These are phyloP conservation scores for Tragelaphus imberbis DNA, from an alignment of 2,113 vertebrate genomes.

Conservation along the genomic window DNA sequence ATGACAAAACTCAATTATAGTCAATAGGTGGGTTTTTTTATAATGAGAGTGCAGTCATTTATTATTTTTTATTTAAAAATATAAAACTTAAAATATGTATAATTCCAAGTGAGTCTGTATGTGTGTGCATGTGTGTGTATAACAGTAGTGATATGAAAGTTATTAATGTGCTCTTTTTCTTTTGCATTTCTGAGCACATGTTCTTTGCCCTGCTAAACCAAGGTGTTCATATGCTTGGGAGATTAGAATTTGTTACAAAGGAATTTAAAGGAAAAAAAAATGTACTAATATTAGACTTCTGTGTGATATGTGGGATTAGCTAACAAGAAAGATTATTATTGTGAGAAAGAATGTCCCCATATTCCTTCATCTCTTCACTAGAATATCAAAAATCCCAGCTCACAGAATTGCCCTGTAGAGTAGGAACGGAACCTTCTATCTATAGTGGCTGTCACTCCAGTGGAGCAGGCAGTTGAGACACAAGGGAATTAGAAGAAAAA, in stretches of 20 bases:
- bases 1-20: not conserved
- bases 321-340: not conserved
- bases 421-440: not conserved
- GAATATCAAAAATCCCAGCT: not conserved
- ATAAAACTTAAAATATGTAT: not conserved
- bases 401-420: not conserved
- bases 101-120: not conserved
- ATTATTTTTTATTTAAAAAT: not conserved
- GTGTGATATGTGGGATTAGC: not conserved
- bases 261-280: constrained; percentile 4
- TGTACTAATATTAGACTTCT: not conserved
- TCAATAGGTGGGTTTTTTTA: not conserved
- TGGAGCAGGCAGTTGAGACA: not conserved
- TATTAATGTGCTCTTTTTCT: not conserved
- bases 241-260: not conserved
- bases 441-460: not conserved
- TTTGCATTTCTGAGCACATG: not conserved
- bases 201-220: not conserved
- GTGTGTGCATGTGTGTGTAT: not conserved
- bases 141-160: not conserved
- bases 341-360: not conserved
- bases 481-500: not conserved
- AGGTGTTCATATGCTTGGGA: not conserved
- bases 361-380: not conserved
- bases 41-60: not conserved